phyloP scores from a whole-genome alignment of 2,797 vertebrate genomes.

The Uromys caudimaculatus region DNA sequence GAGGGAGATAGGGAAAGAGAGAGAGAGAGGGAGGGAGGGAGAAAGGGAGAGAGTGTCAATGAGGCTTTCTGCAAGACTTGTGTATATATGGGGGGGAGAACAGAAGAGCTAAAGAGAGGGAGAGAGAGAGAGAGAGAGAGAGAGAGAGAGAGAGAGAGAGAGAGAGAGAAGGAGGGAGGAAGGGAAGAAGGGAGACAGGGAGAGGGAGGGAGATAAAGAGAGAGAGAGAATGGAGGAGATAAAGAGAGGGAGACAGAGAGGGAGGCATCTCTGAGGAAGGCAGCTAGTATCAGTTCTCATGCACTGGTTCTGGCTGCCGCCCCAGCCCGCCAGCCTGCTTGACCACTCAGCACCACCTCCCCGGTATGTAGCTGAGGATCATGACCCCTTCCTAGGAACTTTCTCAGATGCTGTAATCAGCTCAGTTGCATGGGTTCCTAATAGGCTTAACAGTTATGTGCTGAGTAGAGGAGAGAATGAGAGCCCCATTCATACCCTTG shows the following conservation, averaged over 20 bases:
- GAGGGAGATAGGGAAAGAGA: no score
- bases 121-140: not conserved
- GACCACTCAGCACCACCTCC: not conserved
- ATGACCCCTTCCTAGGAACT: rapidly evolving
- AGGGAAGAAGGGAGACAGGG: not conserved
- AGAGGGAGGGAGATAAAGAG: not conserved
- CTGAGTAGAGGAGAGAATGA: not conserved
- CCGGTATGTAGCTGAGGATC: not conserved
- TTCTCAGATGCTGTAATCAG: not conserved
- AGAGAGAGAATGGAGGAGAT: rapidly evolving
- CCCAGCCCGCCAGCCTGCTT: not conserved
- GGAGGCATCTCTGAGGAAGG: not conserved
- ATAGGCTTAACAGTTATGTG: not conserved
- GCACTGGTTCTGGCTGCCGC: not conserved
- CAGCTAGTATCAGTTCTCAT: not conserved
- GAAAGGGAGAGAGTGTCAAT: no score
- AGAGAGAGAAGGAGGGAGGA: no score
- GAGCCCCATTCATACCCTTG: not conserved
- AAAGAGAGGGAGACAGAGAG: no score
- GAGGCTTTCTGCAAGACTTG: not conserved
- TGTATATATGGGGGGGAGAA: no score
- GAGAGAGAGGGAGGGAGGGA: no score
- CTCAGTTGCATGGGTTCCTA: not conserved
- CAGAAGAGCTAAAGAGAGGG: not conserved
- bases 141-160: not conserved